Evolutionary conservation across 2,888 invertebrate genomes (phyloP), one percentile per base, ranked within the genome.

Genomic region (Hirtodrosophila trivittata): DNA sequence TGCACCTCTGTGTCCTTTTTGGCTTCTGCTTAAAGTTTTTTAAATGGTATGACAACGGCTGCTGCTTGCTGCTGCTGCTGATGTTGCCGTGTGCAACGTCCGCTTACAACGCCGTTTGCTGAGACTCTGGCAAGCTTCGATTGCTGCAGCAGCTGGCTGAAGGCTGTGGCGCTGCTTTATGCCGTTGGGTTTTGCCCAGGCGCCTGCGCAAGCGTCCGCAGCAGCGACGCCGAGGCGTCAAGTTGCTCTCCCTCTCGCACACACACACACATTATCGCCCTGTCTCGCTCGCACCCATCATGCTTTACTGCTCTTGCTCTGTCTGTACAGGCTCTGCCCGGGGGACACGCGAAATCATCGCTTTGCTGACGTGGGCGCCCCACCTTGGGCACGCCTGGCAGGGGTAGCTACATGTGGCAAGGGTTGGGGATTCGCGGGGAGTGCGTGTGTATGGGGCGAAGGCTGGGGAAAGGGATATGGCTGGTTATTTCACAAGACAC

Each of bases 261-360:
- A 16, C 35, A 9, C 38, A 18, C 26, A 7, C 26, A 8, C 28
- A 1, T 28, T n/a, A 2, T 5, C 58, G 9, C 37, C 13, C 35
- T 9, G 32, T 25, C 47, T 9, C 60, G n/a, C 42, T 28, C 33
- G 16, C 50, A 41, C 49, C 65, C 10, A 30, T 32, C 58, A 50
- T 35, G 26, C 37, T 25, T 28, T 28, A 1, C 28, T 28, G 5
- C 18, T 38, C n/a, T 45, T 52, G 32, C 50, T 51, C 43, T 58
- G 42, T 45, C 50, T 37, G 33, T 55, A 39, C 49, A 59, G 63
- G 64, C 77, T 73, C 87, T 87, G 87, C 87, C 87, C 87, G 78
- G 87, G 78, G 86, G 78, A 78, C 55, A 87, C 82, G 86, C 86
- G 73, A 76, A 86, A 72, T 86, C 41, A 67, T 65, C 73, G 84